These are phyloP conservation scores for Centropus bengalensis DNA, from an alignment of 2,113 vertebrate genomes.

Conservation along the genomic window DNA sequence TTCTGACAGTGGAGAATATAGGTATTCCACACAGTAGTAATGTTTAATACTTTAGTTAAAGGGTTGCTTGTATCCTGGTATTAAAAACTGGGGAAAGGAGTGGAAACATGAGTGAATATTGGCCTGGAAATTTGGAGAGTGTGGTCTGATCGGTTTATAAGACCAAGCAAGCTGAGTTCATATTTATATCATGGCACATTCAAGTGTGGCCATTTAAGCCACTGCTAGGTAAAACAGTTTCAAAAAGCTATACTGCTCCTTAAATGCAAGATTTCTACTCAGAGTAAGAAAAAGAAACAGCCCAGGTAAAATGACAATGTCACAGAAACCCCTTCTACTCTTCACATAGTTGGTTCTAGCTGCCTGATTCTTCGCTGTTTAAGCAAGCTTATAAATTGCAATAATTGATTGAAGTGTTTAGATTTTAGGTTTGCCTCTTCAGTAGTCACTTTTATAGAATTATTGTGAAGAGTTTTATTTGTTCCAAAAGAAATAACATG, in stretches of 20 bases:
- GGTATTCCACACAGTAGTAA: neutral
- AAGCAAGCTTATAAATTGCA: neutral
- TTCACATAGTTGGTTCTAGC: neutral
- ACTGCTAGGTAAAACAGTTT: neutral
- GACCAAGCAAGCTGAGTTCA: neutral
- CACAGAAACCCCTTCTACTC: neutral
- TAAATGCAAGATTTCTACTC: neutral
- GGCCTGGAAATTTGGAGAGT: neutral
- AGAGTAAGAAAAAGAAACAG: neutral
- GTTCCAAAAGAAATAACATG: neutral
- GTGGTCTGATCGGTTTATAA: neutral
- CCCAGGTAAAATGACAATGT: neutral
- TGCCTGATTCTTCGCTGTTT: neutral
- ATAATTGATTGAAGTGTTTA: neutral
- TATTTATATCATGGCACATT: neutral
- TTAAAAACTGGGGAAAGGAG: neutral
- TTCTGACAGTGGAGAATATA: neutral
- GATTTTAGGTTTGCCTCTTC: neutral
- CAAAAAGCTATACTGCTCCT: neutral
- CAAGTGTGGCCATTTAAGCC: neutral
- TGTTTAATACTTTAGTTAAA: neutral
- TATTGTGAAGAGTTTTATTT: neutral
- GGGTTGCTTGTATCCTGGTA: no score
- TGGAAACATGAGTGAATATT: neutral
- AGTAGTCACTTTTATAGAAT: neutral